Evolutionary conservation across 2,113 vertebrate species (phyloP).

Genomic region (Galemys pyrenaicus): DNA sequence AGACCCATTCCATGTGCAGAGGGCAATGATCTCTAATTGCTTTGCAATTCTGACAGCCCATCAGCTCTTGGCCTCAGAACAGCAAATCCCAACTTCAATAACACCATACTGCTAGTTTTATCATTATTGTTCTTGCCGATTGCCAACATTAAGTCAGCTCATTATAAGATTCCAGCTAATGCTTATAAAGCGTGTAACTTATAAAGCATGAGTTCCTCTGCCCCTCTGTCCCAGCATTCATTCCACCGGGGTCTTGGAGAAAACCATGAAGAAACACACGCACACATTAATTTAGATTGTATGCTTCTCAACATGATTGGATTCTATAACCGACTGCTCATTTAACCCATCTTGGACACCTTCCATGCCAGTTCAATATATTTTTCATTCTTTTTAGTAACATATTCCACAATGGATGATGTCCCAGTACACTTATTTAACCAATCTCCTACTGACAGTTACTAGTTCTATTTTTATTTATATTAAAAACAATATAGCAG

Average conservation of each 20-base stretch:
- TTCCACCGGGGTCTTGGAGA: neutral
- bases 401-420: neutral
- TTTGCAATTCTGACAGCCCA: neutral
- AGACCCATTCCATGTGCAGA: neutral
- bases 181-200: neutral
- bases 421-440: neutral
- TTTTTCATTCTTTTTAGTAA: conserved; percentile 14
- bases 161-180: conserved; percentile 28
- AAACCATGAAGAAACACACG: neutral
- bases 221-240: neutral
- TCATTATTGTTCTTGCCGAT: neutral
- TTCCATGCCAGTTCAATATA: neutral
- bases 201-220: neutral
- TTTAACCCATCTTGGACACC: neutral
- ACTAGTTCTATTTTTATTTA: neutral
- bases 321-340: neutral
- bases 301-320: neutral
- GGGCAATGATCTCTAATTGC: conserved; percentile 30
- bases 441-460: neutral
- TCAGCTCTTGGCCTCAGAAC: neutral
- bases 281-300: neutral
- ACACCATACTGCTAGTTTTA: neutral
- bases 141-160: neutral
- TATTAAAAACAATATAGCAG: neutral
- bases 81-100: neutral